A percentile compares a stretch with the other conserved stretches of the same genome.
Conservation (phyloP, 2,113 vertebrate genomes). For the Peromyscus polionotus region DNA sequence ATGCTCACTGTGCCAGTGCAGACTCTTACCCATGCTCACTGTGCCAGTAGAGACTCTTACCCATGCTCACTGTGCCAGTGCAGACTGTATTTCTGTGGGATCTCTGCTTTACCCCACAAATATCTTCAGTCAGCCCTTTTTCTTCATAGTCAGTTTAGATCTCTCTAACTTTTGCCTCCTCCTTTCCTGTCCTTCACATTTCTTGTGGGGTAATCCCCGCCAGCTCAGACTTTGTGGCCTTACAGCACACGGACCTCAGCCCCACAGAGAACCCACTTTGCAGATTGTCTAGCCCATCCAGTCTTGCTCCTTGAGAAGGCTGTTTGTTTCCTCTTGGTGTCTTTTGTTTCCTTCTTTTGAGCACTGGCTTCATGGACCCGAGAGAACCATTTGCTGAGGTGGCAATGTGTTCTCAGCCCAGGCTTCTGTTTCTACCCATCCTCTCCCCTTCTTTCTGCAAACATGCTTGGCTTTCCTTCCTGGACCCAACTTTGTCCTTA, state of each 20-base stretch:
- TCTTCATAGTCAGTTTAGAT: no score
- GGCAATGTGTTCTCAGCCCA: background rate
- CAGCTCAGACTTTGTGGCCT: no score
- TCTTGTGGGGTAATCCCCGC: background rate
- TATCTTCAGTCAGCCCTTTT: background rate
- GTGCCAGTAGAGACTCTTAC: background rate
- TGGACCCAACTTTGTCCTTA: background rate
- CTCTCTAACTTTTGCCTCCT: background rate
- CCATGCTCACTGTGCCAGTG: no score
- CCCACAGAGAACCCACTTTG: background rate
- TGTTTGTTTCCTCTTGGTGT: background rate
- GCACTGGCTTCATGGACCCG: background rate
- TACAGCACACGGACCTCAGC: background rate
- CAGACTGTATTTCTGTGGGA: background rate
- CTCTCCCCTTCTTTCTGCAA: background rate
- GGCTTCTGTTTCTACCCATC: background rate
- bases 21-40: background rate
- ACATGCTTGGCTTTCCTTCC: background rate
- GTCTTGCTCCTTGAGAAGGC: background rate
- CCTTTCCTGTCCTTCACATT: background rate
- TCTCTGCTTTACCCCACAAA: background rate
- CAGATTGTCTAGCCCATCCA: background rate
- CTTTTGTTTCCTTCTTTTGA: background rate
- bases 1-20: no score
- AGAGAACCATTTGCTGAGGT: background rate